Percentiles rank a stretch among this genome's conserved stretches.
phyloP scores from a whole-genome alignment of 2,797 vertebrate genomes.

The Cynopterus sphinx region DNA sequence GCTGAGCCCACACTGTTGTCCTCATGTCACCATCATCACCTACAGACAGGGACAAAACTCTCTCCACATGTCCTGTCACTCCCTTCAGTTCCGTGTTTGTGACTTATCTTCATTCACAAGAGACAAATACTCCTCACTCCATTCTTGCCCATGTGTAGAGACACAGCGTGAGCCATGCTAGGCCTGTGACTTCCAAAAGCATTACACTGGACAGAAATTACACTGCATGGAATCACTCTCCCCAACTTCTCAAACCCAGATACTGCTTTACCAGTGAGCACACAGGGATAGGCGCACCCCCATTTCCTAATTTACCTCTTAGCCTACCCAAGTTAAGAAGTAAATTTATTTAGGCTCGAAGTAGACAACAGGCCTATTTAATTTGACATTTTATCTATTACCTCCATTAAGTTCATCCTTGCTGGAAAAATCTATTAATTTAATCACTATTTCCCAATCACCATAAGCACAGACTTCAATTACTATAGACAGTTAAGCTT shows the following conservation, averaged over 20 bases:
- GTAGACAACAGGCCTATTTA: slow-evolving; percentile 36
- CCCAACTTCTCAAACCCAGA: background rate
- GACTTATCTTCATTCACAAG: background rate
- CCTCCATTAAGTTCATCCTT: background rate
- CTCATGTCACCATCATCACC: background rate
- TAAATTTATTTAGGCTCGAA: slow-evolving; percentile 58
- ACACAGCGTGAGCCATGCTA: accelerated
- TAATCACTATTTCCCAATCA: slow-evolving; percentile 38
- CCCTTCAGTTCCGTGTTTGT: background rate
- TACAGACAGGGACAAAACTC: background rate
- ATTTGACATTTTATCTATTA: slow-evolving; percentile 59
- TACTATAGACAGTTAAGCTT: background rate
- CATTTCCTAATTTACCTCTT: slow-evolving; percentile 53
- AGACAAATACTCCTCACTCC: background rate
- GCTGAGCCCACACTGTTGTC: background rate
- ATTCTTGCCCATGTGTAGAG: no score
- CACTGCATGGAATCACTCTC: background rate
- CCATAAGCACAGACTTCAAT: background rate
- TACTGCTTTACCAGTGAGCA: background rate
- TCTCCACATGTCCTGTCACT: background rate
- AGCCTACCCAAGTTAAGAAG: slow-evolving; percentile 14
- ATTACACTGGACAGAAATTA: background rate
- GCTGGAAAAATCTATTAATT: slow-evolving; percentile 34
- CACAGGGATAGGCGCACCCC: accelerated
- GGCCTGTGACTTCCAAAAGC: background rate